Evolutionary conservation across 2,113 vertebrate species (phyloP).

Genomic region (Aptenodytes patagonicus): DNA sequence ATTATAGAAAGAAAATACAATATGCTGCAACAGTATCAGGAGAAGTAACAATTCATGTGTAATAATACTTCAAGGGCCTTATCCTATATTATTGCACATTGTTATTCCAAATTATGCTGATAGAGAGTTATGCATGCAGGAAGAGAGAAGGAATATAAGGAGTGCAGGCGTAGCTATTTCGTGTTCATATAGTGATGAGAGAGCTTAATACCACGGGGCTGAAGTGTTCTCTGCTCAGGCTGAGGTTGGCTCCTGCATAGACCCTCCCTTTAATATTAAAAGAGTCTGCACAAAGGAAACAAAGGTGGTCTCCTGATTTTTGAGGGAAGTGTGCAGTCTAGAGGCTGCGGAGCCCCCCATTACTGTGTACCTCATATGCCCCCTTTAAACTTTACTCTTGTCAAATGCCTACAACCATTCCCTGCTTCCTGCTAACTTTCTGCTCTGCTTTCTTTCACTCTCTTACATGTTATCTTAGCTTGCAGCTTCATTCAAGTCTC

Average conservation of each 20-base stretch:
- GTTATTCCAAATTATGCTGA: not conserved
- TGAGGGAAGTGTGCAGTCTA: not conserved
- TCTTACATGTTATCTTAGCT: not conserved
- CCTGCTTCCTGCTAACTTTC: not conserved
- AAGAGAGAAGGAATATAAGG: not conserved
- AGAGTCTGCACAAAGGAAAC: not conserved
- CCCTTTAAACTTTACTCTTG: not conserved
- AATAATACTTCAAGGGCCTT: not conserved
- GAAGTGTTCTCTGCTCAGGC: not conserved
- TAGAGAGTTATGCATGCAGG: not conserved
- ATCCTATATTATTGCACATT: not conserved
- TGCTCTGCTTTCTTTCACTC: not conserved
- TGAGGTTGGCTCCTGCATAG: not conserved
- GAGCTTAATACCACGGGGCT: not conserved
- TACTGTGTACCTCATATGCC: too few relatives aligned
- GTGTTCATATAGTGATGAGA: not conserved
- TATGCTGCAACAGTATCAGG: not conserved
- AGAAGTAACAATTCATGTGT: not conserved
- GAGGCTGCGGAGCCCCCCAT: not conserved
- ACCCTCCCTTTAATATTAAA: not conserved
- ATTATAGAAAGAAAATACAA: not conserved
- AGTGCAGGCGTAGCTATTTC: not conserved
- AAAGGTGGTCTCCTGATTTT: not conserved
- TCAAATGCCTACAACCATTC: not conserved
- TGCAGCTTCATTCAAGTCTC: not conserved